A percentile compares a stretch with the other conserved stretches of the same genome.
Conservation (phyloP, 2,113 vertebrate genomes). For the Guaruba guarouba region DNA sequence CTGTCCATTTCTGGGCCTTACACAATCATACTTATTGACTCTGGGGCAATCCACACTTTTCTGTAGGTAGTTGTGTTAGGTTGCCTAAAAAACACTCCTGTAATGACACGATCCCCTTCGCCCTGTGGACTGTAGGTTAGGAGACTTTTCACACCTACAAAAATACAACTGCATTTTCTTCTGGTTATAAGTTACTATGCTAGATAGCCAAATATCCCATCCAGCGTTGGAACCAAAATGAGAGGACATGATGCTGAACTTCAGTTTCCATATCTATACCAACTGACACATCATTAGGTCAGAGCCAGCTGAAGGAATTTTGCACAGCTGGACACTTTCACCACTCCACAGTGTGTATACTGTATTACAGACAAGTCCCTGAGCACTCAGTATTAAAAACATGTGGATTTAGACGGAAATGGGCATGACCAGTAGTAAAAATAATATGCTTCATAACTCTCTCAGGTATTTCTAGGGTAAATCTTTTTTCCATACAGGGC, state of each 20-base stretch:
- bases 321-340: not conserved
- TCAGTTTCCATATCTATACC: not conserved
- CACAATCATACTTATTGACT: not conserved
- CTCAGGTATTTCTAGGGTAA: not conserved
- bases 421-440: not conserved
- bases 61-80: not conserved
- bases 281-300: not conserved
- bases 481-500: not conserved
- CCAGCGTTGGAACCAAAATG: not conserved
- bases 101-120: accelerated
- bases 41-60: not conserved
- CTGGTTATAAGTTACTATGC: not conserved
- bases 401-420: not conserved
- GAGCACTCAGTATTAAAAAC: not conserved
- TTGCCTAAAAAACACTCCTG: not conserved
- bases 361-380: not conserved
- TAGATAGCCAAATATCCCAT: not conserved
- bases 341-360: not conserved
- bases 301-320: not conserved
- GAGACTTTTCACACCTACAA: not conserved
- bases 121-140: not conserved
- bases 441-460: not conserved
- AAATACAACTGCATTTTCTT: not conserved
- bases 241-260: not conserved
- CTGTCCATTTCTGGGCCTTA: not conserved